These are phyloP conservation scores for Morus bassanus DNA, from an alignment of 2,797 vertebrate genomes.

Conservation along the genomic window DNA sequence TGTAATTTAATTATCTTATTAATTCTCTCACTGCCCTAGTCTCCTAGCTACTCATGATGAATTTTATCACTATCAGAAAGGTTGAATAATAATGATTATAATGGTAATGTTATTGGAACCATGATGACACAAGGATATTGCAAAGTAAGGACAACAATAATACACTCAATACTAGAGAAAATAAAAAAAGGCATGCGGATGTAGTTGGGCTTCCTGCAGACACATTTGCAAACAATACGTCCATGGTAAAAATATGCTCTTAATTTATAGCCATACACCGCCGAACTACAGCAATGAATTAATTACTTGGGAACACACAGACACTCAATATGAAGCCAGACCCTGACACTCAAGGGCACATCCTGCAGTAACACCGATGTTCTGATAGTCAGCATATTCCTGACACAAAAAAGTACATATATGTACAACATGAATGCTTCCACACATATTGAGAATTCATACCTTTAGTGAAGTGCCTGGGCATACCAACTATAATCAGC, in stretches of 20 bases:
- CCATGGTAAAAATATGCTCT: not conserved
- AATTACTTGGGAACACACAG: not conserved
- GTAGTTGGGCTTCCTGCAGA: not conserved
- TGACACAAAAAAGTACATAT: not conserved
- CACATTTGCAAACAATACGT: not conserved
- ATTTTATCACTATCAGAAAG: not conserved
- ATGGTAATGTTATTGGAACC: not conserved
- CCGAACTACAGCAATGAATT: not conserved
- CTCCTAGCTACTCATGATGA: not conserved
- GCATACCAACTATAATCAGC: not conserved
- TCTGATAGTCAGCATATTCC: not conserved
- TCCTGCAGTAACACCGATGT: not conserved
- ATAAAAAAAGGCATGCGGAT: not conserved
- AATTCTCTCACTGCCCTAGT: not conserved
- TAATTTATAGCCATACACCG: not conserved
- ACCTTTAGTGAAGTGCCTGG: not conserved
- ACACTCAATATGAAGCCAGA: not conserved
- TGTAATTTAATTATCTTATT: slow-evolving; percentile 6
- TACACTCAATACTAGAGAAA: not conserved
- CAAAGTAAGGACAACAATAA: not conserved
- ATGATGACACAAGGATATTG: not conserved
- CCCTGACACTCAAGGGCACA: not conserved
- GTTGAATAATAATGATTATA: not conserved
- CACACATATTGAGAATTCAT: not conserved
- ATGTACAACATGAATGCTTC: not conserved